These are phyloP conservation scores for Amphiduros pacificus DNA, from an alignment of 2,888 invertebrate genomes.

Conservation along the genomic window DNA sequence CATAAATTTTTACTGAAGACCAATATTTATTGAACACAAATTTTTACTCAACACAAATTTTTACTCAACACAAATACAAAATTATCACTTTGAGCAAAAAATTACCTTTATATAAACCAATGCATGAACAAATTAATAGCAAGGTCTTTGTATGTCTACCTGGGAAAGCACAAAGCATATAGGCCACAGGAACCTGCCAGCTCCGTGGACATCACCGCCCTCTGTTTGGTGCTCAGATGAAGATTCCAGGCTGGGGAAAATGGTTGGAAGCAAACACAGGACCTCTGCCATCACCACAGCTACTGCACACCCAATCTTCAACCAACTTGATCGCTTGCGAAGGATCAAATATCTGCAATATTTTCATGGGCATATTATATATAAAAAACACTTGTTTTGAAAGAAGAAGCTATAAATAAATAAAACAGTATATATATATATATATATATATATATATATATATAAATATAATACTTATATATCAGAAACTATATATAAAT, in stretches of 20 bases:
- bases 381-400: not conserved
- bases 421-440: too few relatives aligned
- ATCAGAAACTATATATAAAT: too few relatives aligned
- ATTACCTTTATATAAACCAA: too few relatives aligned
- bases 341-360: constrained; percentile 38
- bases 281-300: constrained; percentile 39
- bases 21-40: too few relatives aligned
- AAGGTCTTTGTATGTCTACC: constrained; percentile 16
- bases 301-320: constrained; percentile 35
- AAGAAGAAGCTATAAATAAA: not conserved
- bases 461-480: too few relatives aligned
- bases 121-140: too few relatives aligned
- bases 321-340: constrained; percentile 33
- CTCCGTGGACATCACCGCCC: constrained; percentile 38
- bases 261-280: constrained; percentile 39
- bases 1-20: too few relatives aligned
- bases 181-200: constrained; percentile 40
- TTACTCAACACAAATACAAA: too few relatives aligned
- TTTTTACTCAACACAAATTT: too few relatives aligned
- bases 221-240: constrained; percentile 23
- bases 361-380: too few relatives aligned
- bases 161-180: constrained; percentile 20
- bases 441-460: too few relatives aligned
- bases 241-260: constrained; percentile 37
- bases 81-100: too few relatives aligned